These are phyloP conservation scores for Drosophila eohydei DNA, from an alignment of 2,888 invertebrate genomes.

Conservation along the genomic window DNA sequence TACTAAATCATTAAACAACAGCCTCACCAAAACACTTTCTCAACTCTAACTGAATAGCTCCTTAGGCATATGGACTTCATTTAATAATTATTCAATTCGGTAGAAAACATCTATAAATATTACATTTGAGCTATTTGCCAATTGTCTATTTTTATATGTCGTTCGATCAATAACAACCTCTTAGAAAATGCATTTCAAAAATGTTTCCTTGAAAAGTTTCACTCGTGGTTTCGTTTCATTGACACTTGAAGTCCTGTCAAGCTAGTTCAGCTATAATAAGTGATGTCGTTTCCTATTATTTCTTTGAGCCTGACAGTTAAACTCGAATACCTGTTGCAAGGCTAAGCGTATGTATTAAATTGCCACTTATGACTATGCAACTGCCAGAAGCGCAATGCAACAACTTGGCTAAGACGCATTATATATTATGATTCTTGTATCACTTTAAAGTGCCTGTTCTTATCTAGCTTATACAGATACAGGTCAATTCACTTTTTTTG, in stretches of 20 bases:
- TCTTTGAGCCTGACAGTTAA: background rate
- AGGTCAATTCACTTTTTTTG: too few species aligned
- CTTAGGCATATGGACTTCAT: background rate
- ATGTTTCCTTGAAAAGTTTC: constrained; percentile 15
- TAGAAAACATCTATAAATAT: background rate
- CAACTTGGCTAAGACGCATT: background rate
- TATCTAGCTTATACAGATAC: too few species aligned
- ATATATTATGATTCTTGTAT: background rate
- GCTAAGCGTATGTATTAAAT: background rate
- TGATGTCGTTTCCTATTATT: constrained; percentile 15
- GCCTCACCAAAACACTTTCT: too few species aligned
- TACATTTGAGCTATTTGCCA: background rate
- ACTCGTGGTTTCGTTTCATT: constrained; percentile 4
- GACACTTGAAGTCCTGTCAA: constrained; percentile 32
- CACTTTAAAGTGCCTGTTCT: background rate
- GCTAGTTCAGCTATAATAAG: constrained; percentile 14
- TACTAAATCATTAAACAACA: background rate
- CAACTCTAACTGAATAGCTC: background rate
- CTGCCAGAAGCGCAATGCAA: background rate
- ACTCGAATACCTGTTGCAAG: constrained; percentile 1
- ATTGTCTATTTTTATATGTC: background rate
- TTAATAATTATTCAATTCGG: background rate
- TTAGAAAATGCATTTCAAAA: constrained; percentile 23
- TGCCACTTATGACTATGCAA: background rate
- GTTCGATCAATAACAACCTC: background rate